Base-by-base conservation (phyloP, 2,797 vertebrate genomes). In the Cuniculus paca region DNA sequence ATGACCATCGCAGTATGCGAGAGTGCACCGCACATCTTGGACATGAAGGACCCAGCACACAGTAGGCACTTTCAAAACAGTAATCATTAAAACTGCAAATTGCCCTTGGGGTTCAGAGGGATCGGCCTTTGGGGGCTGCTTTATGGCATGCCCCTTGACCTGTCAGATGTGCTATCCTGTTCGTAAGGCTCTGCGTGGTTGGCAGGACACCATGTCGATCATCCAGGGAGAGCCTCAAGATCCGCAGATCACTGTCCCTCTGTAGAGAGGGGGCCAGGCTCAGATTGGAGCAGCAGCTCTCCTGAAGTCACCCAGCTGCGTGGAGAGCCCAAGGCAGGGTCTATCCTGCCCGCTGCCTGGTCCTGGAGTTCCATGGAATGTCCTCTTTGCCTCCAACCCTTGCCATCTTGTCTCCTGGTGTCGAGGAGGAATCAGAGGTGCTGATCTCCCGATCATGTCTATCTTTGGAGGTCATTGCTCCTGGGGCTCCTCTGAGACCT, bases 331-430 rank as follows among this genome's bases (percentile, higher is more conserved):
- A 26, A 28, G 20, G 13, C 1, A 0, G 9, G 22, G 6, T 24
- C 39, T 17, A 22, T 31, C 5, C 58, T 2, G 14, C 39, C 61
- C 2, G 77, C 12, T 3, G 1, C 48, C n/a, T 74, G 17, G 5
- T 0, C 0, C 3, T 50, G 39, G 34, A 1, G 13, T 12, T 7
- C 5, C 6, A 2, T 6, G 1, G 39, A 48, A 20, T 13, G 6
- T 10, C 20, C 17, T 34, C 45, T 48, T 39, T 6, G 42, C 48
- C 45, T 39, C 0, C 2, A 0, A 6, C 13, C 24, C n/a, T 22
- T 9, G 34, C 24, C 9, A 2, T 2, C 48, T 48, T 56, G 26
- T 36, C 75, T 93, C 72, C 87, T 50, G 42, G 2, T 58, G 31
- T 42, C 1, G 14, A 9, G 34, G 50, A 84, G 26, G 74, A 28